Conservation (phyloP, 92 coral and sea anemone species). For the Actinernus sp. region DNA sequence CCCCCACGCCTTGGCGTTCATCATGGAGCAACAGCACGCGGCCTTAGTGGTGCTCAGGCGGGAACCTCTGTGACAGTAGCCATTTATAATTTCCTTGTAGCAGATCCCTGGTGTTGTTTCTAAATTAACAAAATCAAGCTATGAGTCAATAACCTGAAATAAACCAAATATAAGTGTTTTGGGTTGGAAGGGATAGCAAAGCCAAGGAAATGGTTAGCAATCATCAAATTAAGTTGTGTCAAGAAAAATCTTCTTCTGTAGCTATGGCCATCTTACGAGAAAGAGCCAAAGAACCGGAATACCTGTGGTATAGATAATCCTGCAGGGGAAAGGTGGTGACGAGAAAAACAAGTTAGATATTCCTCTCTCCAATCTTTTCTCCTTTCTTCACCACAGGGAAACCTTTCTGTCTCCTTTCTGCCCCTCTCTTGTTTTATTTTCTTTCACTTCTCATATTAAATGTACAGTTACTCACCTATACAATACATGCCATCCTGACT, state of each 20-base stretch:
- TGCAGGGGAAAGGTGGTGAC: not conserved
- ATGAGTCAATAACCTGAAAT: too few relatives aligned
- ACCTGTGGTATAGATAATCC: too few relatives aligned
- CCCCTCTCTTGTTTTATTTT: not conserved
- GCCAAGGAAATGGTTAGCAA: not conserved
- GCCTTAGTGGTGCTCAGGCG: slow-evolving; percentile 55
- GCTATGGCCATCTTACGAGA: too few relatives aligned
- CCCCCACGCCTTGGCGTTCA: slow-evolving; percentile 79
- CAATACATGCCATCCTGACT: slow-evolving; percentile 81
- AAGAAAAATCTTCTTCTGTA: too few relatives aligned
- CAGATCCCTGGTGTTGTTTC: slow-evolving; percentile 54
- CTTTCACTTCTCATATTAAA: not conserved
- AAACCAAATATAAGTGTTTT: too few relatives aligned
- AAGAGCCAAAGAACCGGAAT: too few relatives aligned
- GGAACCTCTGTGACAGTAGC: slow-evolving; percentile 72
- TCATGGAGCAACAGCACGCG: slow-evolving; percentile 79
- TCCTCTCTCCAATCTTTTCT: too few relatives aligned
- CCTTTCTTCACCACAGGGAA: not conserved
- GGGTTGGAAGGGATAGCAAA: too few relatives aligned
- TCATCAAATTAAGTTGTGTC: too few relatives aligned
- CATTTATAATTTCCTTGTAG: slow-evolving; percentile 62
- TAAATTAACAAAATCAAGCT: too few relatives aligned
- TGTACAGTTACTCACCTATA: slow-evolving; percentile 55
- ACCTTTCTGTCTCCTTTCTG: not conserved
- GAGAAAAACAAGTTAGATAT: not conserved